Evolutionary conservation across 2,888 invertebrate genomes (phyloP), one percentile per base, ranked within the genome.

Genomic region (Bibio marci): DNA sequence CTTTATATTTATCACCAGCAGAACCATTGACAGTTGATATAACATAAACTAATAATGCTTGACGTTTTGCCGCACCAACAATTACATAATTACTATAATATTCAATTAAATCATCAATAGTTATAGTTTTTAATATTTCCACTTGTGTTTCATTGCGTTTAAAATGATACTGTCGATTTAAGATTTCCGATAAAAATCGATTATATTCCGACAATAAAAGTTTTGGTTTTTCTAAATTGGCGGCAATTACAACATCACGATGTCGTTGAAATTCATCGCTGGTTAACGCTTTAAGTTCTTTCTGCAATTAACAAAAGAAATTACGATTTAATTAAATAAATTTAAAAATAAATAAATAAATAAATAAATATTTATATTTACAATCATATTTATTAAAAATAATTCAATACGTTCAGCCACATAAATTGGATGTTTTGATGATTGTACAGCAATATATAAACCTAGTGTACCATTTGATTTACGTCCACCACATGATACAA

Each of bases 221-320:
- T 63, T 97, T 95, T 0, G 95, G 92, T 53, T 86, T 85, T 61
- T 95, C 94, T 39, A 92, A 65, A 45, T 82, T 73, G 48, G 80
- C 78, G 0, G 80, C 76, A 1, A 80, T 79, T 38, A 95, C 60
- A 1, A 94, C 80, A 34, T 81, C 71, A 31, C 87, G 76, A 58
- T 95, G 87, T 44, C 78, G 75, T 40, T 73, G 55, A 55, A 90
- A 95, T 50, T 88, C 86, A 41, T 80, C 80, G 1, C 76, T 72
- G 0, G 71, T 54, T 82, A 92, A 82, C 4, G 75, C 68, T n/a
- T n/a, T n/a, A n/a, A n/a, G n/a, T n/a, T n/a, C n/a, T n/a, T n/a
- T n/a, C n/a, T n/a, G n/a, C n/a, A n/a, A n/a, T n/a, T n/a, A n/a
- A n/a, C n/a, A n/a, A n/a, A n/a, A n/a, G n/a, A n/a, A n/a, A n/a